Base-by-base conservation (phyloP, 1,140 invertebrate species). In the Melitaea cinxia region DNA sequence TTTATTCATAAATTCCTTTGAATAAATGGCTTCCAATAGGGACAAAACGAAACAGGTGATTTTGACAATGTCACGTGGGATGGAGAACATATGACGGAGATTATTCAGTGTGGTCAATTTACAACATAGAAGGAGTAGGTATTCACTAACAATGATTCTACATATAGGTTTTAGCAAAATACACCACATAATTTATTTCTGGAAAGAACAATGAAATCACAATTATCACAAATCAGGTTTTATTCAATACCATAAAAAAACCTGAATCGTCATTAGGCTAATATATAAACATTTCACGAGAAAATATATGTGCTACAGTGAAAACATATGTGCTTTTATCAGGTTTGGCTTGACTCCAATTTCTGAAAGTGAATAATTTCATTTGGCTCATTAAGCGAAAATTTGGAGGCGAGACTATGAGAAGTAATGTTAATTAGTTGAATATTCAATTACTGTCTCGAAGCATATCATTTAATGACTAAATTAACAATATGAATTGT, bases 331-430 rank as follows among this genome's bases (percentile, higher is more conserved):
- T 23, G 4, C 21, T 47, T 7, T n/a, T 47, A 47, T 47, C 42
- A 21, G 17, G 21, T 21, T 23, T 47, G 42, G 42, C 42, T 21
- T 10, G 21, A 21, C 3, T 23, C 42, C 42, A 47, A 23, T 14
- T 39, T 39, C 19, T 21, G 42, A 42, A 42, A 42, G 37, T 42
- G 37, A 47, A 47, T 47, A 47, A 47, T 47, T 23, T 47, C 19
- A 47, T 47, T 21, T 21, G 17, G 19, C 12, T 47, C 14, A 47
- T 17, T 47, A 23, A 21, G 19, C 17, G 12, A 59, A 39, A 45
- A 30, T 28, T 37, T 17, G 15, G 14, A 50, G 17, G 15, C 30
- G 21, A 35, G 21, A 42, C 35, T 14, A 45, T 4, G 28, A 0
- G 28, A 28, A 21, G 15, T 45, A n/a, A 10, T 23, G 26, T 42